Evolutionary conservation across 2,797 vertebrate species (phyloP), one percentile per base, ranked within the genome.

Genomic region (Rhynchonycteris naso): DNA sequence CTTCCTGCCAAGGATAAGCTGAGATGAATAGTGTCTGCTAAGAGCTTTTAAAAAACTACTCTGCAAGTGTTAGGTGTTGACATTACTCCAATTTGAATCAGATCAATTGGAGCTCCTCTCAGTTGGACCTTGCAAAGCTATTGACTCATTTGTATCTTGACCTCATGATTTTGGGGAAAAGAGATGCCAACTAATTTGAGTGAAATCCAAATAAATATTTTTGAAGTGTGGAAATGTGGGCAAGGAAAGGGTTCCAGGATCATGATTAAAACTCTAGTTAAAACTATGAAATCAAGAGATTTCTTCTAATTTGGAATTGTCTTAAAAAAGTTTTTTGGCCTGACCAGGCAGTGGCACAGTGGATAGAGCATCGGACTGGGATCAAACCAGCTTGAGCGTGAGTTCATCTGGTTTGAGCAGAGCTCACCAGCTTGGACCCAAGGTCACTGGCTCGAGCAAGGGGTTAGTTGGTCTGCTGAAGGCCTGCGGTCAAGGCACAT

Each of bases 1-100:
- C 95, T 94, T 98, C 94, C 84, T 98, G 66, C 90, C 50, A 93
- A 56, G 58, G 81, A 82, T 71, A 92, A 89, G 28, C 88, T 5
- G 47, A 95, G 91, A 47, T 95, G 95, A 95, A 94, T 88, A 94
- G 87, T 78, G 21, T 80, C 38, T 90, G 22, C 54, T 89, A 11
- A 68, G 86, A 72, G 84, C 22, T 91, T 68, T 38, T 33, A 59
- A 21, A 79, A 52, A 38, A 63, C 56, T 43, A 69, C 71, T n/a
- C 63, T 38, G 9, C 65, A 66, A 47, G 8, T 91, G 83, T 71
- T 33, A 26, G 86, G 71, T 95, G 68, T 85, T 88, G 80, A 74
- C 71, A 14, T 54, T 13, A 47, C 28, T 93, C 68, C 80, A 74
- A 0, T 75, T 66, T 69, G 12, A 66, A 84, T 84, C 35, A 38